Conservation (phyloP, 35 echinoderm and acorn worm species). For the Anneissia japonica region DNA sequence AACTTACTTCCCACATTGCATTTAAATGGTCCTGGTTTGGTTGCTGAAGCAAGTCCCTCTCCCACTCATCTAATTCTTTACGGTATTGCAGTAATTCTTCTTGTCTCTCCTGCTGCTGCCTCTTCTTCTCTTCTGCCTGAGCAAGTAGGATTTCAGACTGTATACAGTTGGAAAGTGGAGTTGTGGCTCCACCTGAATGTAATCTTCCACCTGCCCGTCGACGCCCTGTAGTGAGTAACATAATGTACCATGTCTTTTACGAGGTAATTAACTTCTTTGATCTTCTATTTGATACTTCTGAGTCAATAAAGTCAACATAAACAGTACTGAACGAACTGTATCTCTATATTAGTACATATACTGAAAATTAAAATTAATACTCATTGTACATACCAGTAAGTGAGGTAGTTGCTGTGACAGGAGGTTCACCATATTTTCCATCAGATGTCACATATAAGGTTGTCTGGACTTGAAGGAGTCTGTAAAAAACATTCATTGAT, state of each 20-base stretch:
- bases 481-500: too few relatives aligned
- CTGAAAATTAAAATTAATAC: too few relatives aligned
- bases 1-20: conserved; percentile 60
- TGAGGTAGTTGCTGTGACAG: background rate
- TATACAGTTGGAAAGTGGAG: conserved; percentile 29
- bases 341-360: too few relatives aligned
- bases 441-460: conserved; percentile 40
- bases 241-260: too few relatives aligned
- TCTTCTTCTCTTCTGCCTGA: conserved; percentile 31
- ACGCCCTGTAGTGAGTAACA: background rate
- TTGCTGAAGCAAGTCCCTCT: conserved; percentile 37
- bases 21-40: conserved; percentile 25
- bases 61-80: conserved; percentile 42
- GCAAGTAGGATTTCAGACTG: conserved; percentile 13
- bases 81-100: conserved; percentile 40
- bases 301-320: too few relatives aligned
- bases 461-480: conserved; percentile 29
- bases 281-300: too few relatives aligned
- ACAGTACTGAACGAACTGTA: too few relatives aligned
- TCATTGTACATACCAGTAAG: background rate
- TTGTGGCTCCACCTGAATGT: background rate
- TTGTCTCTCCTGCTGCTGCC: conserved; percentile 33
- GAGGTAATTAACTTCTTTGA: too few relatives aligned
- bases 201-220: conserved; percentile 16
- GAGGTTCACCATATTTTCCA: conserved; percentile 27